Conservation (phyloP, 1,140 invertebrate species). For the Listronotus bonariensis region DNA sequence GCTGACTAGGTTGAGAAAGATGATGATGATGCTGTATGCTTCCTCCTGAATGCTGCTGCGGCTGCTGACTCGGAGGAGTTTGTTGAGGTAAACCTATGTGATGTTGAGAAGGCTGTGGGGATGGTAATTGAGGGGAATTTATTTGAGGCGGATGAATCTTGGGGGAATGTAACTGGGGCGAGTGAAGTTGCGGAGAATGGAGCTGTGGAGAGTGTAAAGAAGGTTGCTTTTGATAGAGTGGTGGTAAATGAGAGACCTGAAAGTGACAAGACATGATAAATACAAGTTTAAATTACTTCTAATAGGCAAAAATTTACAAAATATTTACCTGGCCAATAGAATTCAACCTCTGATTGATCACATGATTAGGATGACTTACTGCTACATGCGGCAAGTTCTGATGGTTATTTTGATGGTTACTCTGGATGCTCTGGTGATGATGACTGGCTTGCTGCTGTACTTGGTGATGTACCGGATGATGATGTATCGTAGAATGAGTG, state of each 20-base stretch:
- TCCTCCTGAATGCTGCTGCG: background rate
- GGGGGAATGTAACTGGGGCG: constrained; percentile 24
- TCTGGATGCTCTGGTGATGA: constrained; percentile 16
- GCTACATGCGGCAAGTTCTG: constrained; percentile 3
- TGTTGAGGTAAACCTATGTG: constrained; percentile 1
- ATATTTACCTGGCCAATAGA: constrained; percentile 23
- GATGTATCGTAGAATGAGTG: constrained; percentile 19
- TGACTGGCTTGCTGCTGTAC: constrained; percentile 29
- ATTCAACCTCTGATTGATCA: constrained; percentile 31
- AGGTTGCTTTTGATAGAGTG: constrained; percentile 18
- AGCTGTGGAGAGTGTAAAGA: constrained; percentile 2
- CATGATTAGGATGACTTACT: constrained; percentile 28
- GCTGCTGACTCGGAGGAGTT: constrained; percentile 1
- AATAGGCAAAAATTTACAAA: background rate
- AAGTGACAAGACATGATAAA: no score
- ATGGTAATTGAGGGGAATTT: constrained; percentile 20
- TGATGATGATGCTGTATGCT: constrained; percentile 6
- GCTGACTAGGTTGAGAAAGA: background rate
- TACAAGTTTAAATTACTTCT: background rate
- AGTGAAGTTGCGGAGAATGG: constrained; percentile 10
- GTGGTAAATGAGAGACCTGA: constrained; percentile 23
- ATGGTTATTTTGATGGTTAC: constrained; percentile 1
- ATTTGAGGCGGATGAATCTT: constrained; percentile 23
- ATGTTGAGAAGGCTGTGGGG: constrained; percentile 19
- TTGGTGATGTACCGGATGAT: constrained; percentile 35